These are phyloP conservation scores for Lasioglossum leucozonium DNA, from an alignment of 2,888 invertebrate species.

Conservation along the genomic window DNA sequence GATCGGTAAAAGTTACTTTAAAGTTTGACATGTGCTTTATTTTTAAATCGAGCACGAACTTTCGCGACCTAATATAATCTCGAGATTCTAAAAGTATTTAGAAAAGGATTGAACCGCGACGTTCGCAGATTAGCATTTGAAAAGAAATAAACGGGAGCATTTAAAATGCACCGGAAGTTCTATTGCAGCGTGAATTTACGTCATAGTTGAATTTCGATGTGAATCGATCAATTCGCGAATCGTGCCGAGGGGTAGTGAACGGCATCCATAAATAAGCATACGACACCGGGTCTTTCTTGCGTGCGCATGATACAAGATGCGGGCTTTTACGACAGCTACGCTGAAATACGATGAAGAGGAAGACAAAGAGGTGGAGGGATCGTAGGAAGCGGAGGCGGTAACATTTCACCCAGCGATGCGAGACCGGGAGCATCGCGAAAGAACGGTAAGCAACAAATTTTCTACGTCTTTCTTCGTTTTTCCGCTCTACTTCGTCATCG, in stretches of 20 bases:
- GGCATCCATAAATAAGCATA: constrained; percentile 52
- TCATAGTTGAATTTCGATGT: not conserved
- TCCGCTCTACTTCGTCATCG: constrained; percentile 67
- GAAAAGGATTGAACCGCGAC: not conserved
- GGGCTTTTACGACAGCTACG: constrained; percentile 38
- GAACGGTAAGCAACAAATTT: constrained; percentile 69
- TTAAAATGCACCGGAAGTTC: no score
- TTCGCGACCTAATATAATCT: not conserved
- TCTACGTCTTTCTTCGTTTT: constrained; percentile 63
- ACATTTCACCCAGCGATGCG: constrained; percentile 68
- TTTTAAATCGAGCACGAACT: no score
- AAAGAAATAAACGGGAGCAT: no score
- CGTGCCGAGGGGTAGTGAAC: constrained; percentile 10
- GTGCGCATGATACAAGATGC: constrained; percentile 34
- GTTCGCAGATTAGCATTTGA: not conserved
- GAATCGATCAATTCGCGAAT: constrained; percentile 31
- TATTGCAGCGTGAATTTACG: not conserved
- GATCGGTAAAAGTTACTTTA: not conserved
- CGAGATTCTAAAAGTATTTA: not conserved
- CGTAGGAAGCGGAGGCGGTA: constrained; percentile 41
- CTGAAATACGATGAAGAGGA: constrained; percentile 62
- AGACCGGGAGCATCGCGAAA: constrained; percentile 43
- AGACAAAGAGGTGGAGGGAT: constrained; percentile 43
- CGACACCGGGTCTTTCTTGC: constrained; percentile 35
- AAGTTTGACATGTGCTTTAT: not conserved